Percentiles rank a stretch among this genome's conserved stretches.
Evolutionary conservation across 2,113 vertebrate species (phyloP).

Genomic region (Ifrita kowaldi): DNA sequence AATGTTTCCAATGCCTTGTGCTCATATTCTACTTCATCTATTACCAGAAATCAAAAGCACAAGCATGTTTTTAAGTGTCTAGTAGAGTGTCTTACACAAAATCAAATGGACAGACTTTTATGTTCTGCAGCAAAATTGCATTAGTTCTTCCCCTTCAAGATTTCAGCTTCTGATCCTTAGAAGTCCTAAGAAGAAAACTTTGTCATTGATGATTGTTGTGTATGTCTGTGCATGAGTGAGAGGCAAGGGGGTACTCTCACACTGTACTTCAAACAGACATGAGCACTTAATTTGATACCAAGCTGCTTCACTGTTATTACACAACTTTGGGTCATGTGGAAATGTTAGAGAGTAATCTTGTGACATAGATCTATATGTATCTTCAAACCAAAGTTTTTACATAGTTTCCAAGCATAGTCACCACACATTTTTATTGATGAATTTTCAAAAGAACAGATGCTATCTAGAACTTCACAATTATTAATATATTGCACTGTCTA

Average conservation of each 20-base stretch:
- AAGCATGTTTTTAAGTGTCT: not conserved
- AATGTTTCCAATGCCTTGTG: not conserved
- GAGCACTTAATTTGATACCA: not conserved
- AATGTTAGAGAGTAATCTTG: not conserved
- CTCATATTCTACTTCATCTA: not conserved
- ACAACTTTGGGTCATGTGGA: not conserved
- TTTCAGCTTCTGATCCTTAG: not conserved
- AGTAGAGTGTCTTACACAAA: not conserved
- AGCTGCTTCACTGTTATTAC: not conserved
- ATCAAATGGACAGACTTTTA: not conserved
- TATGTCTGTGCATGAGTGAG: not conserved
- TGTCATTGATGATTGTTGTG: too few relatives aligned
- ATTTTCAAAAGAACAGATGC: not conserved
- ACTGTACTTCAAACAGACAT: not conserved
- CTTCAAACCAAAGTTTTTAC: not conserved
- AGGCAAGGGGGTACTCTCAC: fast-evolving
- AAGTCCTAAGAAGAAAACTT: not conserved
- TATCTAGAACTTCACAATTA: not conserved
- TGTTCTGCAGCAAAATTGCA: not conserved
- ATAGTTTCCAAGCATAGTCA: not conserved
- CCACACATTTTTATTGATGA: not conserved
- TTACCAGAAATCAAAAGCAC: not conserved
- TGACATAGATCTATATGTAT: not conserved
- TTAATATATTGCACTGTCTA: not conserved
- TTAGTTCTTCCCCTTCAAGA: not conserved